These are phyloP conservation scores for Heliopora coerulea DNA, from an alignment of 92 coral and sea anemone genomes.

Conservation along the genomic window DNA sequence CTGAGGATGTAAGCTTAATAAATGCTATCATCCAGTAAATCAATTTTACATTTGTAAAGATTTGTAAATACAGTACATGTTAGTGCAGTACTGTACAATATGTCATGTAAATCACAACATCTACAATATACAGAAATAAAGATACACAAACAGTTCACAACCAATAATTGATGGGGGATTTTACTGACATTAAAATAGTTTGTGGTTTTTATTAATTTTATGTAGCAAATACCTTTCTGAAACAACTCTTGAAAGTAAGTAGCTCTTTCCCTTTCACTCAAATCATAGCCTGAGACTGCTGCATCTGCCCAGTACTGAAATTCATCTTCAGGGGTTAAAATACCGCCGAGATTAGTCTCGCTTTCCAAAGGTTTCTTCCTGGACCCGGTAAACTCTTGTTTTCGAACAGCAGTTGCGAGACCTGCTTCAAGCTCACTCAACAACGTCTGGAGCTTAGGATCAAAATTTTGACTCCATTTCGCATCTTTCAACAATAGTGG, in stretches of 20 bases:
- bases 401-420: conserved; percentile 91
- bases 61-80: too few species aligned
- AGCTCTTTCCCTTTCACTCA: conserved; percentile 93
- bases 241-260: conserved; percentile 90
- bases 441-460: conserved; percentile 95
- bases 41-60: too few species aligned
- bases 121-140: too few species aligned
- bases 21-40: too few species aligned
- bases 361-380: conserved; percentile 56
- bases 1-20: too few species aligned
- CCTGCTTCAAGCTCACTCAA: conserved; percentile 97
- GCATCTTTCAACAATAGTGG: conserved; percentile 91
- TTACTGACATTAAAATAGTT: background rate
- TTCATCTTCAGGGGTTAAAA: conserved; percentile 96
- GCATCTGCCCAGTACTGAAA: conserved; percentile 99
- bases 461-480: conserved; percentile 97
- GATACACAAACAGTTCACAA: too few species aligned
- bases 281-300: conserved; percentile 88
- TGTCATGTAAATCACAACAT: too few species aligned
- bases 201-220: background rate
- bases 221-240: conserved; percentile 97
- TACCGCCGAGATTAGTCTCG: conserved; percentile 78
- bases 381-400: conserved; percentile 62
- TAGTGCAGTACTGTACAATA: too few species aligned
- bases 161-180: too few species aligned